Base-by-base conservation (phyloP, 2,888 invertebrate species). In the Noctua janthe region DNA sequence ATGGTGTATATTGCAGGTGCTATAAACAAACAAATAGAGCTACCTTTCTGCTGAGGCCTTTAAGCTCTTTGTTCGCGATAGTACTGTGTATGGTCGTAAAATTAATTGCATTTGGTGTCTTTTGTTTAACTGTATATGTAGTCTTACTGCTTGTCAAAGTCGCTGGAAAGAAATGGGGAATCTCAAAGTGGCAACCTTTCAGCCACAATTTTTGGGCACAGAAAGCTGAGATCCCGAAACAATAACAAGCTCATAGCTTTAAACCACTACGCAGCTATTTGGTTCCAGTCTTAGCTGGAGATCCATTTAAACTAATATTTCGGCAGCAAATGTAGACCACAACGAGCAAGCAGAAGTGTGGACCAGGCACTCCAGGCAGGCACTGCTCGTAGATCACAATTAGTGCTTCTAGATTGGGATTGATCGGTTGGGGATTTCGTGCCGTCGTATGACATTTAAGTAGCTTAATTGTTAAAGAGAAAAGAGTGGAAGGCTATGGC, bases 21-120 rank as follows among this genome's bases (percentile, higher is more conserved):
- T 90, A 90, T 91, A 92, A 91, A 92, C 87, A 90, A 91, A 91
- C 78, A 90, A 88, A 90, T 73, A 88, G 20, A 77, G 88, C 79
- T 89, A 88, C 89, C 89, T 88, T 70, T 75, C 82, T 78, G 85
- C 81, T 71, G 83, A 81, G 82, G 71, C 80, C 82, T 72, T 74
- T 79, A 71, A 51, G 71, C 62, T 79, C 81, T 84, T 90, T 81
- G 83, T 84, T 64, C 64, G 43, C 59, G 47, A 78, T 59, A 74
- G 62, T 62, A 69, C 77, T 67, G 83, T 74, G 23, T 79, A 69
- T 59, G 59, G 76, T 84, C 76, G 56, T 84, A 90, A 86, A 90
- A 78, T 20, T 76, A 74, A 89, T 88, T 84, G 83, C 90, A 67
- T 83, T 80, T 74, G 74, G 69, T 76, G 29, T 35, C 20, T 78